Evolutionary conservation across 1,140 invertebrate genomes (phyloP).

Genomic region (Drosophila tani): DNA sequence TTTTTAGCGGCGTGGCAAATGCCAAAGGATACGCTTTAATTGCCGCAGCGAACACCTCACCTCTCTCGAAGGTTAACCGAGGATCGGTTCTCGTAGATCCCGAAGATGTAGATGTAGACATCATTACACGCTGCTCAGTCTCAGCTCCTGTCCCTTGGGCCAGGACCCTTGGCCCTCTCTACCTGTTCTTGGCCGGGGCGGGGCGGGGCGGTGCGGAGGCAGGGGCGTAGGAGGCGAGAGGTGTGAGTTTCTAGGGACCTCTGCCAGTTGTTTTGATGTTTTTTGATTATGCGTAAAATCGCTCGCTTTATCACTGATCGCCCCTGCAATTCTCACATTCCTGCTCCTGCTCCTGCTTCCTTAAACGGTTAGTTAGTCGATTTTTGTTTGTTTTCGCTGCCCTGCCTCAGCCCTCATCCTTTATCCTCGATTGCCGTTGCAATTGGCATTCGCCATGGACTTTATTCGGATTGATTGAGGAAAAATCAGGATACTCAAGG

Average conservation of each 20-base stretch:
- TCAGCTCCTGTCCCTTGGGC: conserved; percentile 59
- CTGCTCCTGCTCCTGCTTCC: conserved; percentile 1
- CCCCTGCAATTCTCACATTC: conserved; percentile 52
- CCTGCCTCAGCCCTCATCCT: neutral
- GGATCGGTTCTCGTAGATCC: too few relatives aligned
- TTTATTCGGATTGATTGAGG: conserved; percentile 14
- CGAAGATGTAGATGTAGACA: conserved; percentile 2
- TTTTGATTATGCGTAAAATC: conserved; percentile 82
- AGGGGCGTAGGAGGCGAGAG: conserved; percentile 18
- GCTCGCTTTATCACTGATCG: conserved; percentile 75
- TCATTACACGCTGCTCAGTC: conserved; percentile 75
- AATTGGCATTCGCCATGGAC: conserved; percentile 49
- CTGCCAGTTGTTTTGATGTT: conserved; percentile 76
- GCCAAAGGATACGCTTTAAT: conserved; percentile 79
- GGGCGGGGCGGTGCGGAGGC: neutral
- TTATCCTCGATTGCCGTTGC: conserved; percentile 47
- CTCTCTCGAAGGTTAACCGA: conserved; percentile 49
- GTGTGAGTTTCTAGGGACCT: conserved; percentile 72
- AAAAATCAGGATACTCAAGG: neutral
- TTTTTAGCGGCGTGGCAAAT: conserved; percentile 79
- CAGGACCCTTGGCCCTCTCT: neutral
- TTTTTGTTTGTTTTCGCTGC: conserved; percentile 49
- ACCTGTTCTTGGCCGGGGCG: neutral
- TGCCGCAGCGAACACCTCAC: conserved; percentile 56
- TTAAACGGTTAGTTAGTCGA: conserved; percentile 52